Base-by-base conservation (phyloP, 2,113 vertebrate genomes). In the Perccottus glenii region DNA sequence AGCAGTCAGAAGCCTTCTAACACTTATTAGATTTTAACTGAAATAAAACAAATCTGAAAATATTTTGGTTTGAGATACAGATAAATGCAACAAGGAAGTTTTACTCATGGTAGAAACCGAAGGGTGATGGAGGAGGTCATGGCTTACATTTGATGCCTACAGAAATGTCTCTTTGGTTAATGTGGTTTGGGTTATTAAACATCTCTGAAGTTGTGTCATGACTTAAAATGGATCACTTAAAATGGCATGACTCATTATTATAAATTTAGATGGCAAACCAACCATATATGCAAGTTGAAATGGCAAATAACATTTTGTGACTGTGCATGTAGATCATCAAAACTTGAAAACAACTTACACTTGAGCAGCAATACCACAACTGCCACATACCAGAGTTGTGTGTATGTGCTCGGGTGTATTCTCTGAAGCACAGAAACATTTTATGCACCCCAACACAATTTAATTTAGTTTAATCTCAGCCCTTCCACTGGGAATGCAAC, bases 391-490 rank as follows among this genome's bases (percentile, higher is more conserved):
- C 33, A 27, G 19, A 27, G 65, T 49, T 67, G 48, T 10, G 38
- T 1, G 11, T 9, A 33, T 45, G 1, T 10, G 52, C 65, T 44
- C 62, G 47, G 3, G 60, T 63, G 56, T 60, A 65, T 78, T n/a
- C 73, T 80, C 66, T 5, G 48, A 77, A 76, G 81, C 77, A 57
- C 78, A 80, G 80, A 86, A 84, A 80, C 75, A 47, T 85, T 85
- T 88, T 78, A 89, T 88, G 84, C 88, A 83, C 66, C 79, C 81
- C 80, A 90, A 91, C 87, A 90, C 91, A 91, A 90, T 93, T 92
- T 92, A 88, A 93, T 92, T 93, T 90, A 75, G 87, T 92, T 90
- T 92, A 92, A 92, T 93, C 90, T 89, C 87, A 89, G 88, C 81
- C 60, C 77, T 80, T 92, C 91, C 85, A 82, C 83, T 81, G 90